Conservation (phyloP, 2,113 vertebrate genomes). For the Phrynosoma blainvillii region DNA sequence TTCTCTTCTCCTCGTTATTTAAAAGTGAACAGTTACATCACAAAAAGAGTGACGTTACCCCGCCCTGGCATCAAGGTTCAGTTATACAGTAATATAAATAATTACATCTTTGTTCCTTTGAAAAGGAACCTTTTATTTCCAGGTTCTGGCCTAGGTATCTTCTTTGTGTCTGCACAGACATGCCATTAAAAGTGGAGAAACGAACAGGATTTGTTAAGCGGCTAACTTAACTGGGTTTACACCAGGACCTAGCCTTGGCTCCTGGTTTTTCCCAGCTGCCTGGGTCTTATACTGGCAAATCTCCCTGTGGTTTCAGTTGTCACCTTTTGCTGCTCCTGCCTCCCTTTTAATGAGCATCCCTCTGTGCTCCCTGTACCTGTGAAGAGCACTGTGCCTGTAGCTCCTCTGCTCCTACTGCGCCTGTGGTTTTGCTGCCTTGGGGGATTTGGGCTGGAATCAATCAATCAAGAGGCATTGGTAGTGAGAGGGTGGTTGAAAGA, state of each 20-base stretch:
- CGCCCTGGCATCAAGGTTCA: neutral
- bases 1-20: too few relatives aligned
- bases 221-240: neutral
- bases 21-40: too few relatives aligned
- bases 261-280: neutral
- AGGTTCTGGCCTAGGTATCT: neutral
- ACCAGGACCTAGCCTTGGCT: neutral
- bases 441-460: conserved; percentile 21
- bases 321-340: neutral
- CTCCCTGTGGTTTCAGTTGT: conserved; percentile 11
- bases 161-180: neutral
- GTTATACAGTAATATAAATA: neutral
- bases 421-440: neutral
- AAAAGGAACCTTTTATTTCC: neutral
- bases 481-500: neutral
- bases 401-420: conserved; percentile 2
- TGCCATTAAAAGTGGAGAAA: neutral
- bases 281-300: neutral
- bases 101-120: neutral
- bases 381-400: neutral
- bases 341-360: conserved; percentile 17
- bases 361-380: conserved; percentile 4
- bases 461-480: neutral
- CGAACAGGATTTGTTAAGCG: neutral
- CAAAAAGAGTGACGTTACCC: neutral